phyloP scores from a whole-genome alignment of 2,113 vertebrate species.

The Pelecanus crispus region DNA sequence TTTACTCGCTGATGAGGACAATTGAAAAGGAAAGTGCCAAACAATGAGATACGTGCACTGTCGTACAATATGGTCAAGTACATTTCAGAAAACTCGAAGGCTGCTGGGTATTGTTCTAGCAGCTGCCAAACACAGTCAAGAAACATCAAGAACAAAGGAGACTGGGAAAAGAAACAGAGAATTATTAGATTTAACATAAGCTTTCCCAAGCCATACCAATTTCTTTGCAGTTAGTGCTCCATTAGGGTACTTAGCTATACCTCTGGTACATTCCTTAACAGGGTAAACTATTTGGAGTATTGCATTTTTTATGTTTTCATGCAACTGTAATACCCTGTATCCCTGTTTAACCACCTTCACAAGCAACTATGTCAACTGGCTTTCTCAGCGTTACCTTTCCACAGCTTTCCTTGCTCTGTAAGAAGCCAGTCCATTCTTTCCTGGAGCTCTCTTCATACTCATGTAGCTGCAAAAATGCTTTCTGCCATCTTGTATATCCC shows the following conservation, averaged over 20 bases:
- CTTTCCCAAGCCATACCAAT: neutral
- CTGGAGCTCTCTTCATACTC: neutral
- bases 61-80: slow-evolving; percentile 89
- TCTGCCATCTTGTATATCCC: neutral
- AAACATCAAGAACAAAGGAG: slow-evolving; percentile 91
- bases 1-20: slow-evolving; percentile 86
- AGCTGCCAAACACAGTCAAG: slow-evolving; percentile 97
- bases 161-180: slow-evolving; percentile 67
- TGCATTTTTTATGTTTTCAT: neutral
- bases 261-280: neutral
- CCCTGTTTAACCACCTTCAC: neutral
- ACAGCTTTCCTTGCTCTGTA: neutral
- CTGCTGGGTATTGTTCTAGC: slow-evolving; percentile 89
- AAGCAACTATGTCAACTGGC: neutral
- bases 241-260: neutral
- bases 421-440: neutral
- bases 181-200: neutral
- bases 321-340: neutral
- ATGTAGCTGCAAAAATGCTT: neutral
- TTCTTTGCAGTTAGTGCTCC: neutral
- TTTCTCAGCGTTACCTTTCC: neutral
- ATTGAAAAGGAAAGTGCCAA: slow-evolving; percentile 97
- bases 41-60: slow-evolving; percentile 88
- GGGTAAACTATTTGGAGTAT: neutral
- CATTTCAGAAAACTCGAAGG: slow-evolving; percentile 94